Evolutionary conservation across 2,113 vertebrate genomes (phyloP), one percentile per base, ranked within the genome.

Genomic region (Gasterosteus aculeatus): DNA sequence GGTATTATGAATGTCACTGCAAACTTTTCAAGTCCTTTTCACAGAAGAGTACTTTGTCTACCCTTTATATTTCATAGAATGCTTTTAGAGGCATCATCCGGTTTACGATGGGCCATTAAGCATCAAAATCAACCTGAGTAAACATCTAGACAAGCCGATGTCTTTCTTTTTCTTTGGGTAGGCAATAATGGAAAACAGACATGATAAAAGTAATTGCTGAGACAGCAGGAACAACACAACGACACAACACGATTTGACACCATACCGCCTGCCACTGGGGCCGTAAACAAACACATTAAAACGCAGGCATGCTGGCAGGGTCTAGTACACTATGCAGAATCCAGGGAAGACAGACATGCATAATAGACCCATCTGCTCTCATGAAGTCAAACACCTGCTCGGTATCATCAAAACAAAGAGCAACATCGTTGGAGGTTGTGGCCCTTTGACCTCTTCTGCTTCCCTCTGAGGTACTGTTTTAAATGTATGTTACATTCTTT

Each of bases 341-440:
- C 71, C 80, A 69, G 86, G 69, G 77, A 71, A 80, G 72, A 72
- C 76, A 85, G 77, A 88, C 72, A 71, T 71, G 85, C 85, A 85
- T 88, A 90, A 88, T 84, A 85, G 83, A 84, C 67, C 90, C 91
- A 91, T 87, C 84, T 88, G 91, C 73, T 88, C 85, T 44, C 78
- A 80, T 85, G 79, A 83, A 89, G 84, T 78, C 78, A 83, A 80
- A 88, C 88, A 87, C 82, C 86, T 92, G 87, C 80, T 85, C 62
- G 4, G 75, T 84, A 89, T 79, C 81, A 82, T 78, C 78, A 87
- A 82, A 83, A 83, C 78, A 78, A 74, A 90, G 75, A 78, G 68
- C 73, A 61, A 47, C 80, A 85, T 88, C 74, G 75, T 41, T 72
- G 73, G 72, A 5, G 57, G 49, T 65, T 62, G 44, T 38, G 60